Base-by-base conservation (phyloP, 1,140 invertebrate genomes). In the Macrobrachium rosenbergii region DNA sequence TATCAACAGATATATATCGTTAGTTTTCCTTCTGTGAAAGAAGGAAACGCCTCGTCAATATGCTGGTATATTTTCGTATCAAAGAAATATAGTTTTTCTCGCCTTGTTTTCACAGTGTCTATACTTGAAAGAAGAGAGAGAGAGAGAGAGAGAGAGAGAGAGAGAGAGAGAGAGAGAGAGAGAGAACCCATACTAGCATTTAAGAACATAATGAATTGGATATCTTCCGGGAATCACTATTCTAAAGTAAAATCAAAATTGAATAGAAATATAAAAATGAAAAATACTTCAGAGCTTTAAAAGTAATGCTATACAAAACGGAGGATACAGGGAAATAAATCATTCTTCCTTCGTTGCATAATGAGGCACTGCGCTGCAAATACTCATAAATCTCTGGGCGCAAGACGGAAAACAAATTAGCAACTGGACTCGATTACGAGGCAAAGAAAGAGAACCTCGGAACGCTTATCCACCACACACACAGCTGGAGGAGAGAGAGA, bases 131-230 rank as follows among this genome's bases (percentile, higher is more conserved):
- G 28, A 73, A 73, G 69, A 73, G 69, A 37, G 28, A 73, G 69
- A 73, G 69, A 73, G 69, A 37, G 1, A 37, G 28, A 73, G 69
- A 73, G 69, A 73, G 69, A 37, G 28, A 73, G 69, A 73, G 69
- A 73, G 69, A 73, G 69, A 73, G 69, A 73, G 69, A 73, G 69
- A 73, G 69, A 73, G 69, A 73, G 69, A 73, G 69, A 73, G 69
- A 73, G 69, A 73, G 69, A 73, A 12, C 6, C 17, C 37, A 63
- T n/a, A 63, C 62, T 17, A n/a, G n/a, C 2, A 69, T 12, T 23
- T 2, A 69, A 21, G 1, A n/a, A 69, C n/a, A 63, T 5, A 63
- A n/a, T 1, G 62, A 63, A n/a, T 17, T n/a, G n/a, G 62, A 63
- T 1, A 63, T 2, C 14, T n/a, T 63, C 16, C 2, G 16, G n/a